Evolutionary conservation across 2,888 invertebrate genomes (phyloP), one percentile per base, ranked within the genome.

Genomic region (Calephelis perditalis): DNA sequence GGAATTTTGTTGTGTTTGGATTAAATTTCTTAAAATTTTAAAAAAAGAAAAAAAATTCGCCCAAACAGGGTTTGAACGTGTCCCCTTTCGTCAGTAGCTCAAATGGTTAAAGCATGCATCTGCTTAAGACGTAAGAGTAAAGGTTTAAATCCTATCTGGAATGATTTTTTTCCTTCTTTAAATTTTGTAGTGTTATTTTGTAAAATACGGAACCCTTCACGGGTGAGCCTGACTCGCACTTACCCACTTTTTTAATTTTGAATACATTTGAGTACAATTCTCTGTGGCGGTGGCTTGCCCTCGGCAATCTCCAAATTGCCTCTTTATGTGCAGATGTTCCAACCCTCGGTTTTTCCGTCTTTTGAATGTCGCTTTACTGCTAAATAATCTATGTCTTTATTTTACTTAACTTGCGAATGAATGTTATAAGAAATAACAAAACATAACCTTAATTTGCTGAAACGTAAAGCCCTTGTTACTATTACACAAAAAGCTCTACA

Each of bases 281-380:
- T 81, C 81, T 77, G 81, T 80, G 82, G 81, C 80, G 80, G 88
- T 78, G 77, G 85, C 79, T 75, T 85, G 88, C 88, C 89, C 85
- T 83, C 83, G 88, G 89, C 89, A 90, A 90, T 90, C 84, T 88
- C 82, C 88, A 90, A 90, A 90, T 90, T 90, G 89, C 89, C 89
- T 89, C 88, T 90, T 90, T 90, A 88, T 89, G 88, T 87, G 85
- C 88, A 88, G 89, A 90, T 87, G 88, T 86, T 86, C 84, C 89
- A 79, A 86, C 86, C 87, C 88, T 84, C 87, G 85, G 84, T 82
- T 86, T 86, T 89, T 85, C 86, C 86, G 83, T 88, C 88, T 88
- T 87, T 89, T 88, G 86, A 89, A 88, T 89, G 89, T 89, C 89
- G 84, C 86, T 89, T 86, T 85, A 84, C 86, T 83, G 88, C 84